phyloP scores from a whole-genome alignment of 2,797 vertebrate species.

The Thalassophryne amazonica region DNA sequence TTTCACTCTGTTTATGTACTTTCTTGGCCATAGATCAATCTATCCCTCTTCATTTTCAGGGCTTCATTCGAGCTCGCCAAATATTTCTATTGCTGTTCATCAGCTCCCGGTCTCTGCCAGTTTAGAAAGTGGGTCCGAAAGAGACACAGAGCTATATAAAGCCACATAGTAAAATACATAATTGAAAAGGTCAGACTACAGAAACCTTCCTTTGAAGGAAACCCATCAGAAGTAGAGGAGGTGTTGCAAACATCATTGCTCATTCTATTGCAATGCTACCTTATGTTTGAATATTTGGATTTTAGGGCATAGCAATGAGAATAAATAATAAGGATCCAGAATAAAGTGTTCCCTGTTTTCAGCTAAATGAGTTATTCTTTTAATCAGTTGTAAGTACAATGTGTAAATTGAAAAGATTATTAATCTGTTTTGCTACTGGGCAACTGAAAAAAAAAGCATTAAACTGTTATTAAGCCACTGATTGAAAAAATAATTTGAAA shows the following conservation, averaged over 20 bases:
- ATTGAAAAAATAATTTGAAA: too few species aligned
- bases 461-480: too few species aligned
- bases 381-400: too few species aligned
- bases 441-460: too few species aligned
- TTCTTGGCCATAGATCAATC: slow-evolving; percentile 24
- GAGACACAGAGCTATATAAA: slow-evolving; percentile 7
- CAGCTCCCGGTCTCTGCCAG: slow-evolving; percentile 1
- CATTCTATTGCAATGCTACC: too few species aligned
- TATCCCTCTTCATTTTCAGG: slow-evolving; percentile 6
- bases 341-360: too few species aligned
- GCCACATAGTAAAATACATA: slow-evolving; percentile 23
- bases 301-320: too few species aligned
- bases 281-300: too few species aligned
- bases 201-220: slow-evolving; percentile 5
- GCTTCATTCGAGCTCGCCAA: slow-evolving; percentile 27
- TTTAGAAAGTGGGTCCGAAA: neutral
- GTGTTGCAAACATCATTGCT: neutral
- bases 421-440: too few species aligned
- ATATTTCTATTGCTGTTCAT: slow-evolving; percentile 35
- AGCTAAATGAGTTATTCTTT: too few species aligned
- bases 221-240: neutral
- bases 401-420: too few species aligned
- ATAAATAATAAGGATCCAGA: too few species aligned
- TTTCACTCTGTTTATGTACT: slow-evolving; percentile 23
- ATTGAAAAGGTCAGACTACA: slow-evolving; percentile 26